Conservation (phyloP, 2,797 vertebrate genomes). For the Halcyon smyrnensis region DNA sequence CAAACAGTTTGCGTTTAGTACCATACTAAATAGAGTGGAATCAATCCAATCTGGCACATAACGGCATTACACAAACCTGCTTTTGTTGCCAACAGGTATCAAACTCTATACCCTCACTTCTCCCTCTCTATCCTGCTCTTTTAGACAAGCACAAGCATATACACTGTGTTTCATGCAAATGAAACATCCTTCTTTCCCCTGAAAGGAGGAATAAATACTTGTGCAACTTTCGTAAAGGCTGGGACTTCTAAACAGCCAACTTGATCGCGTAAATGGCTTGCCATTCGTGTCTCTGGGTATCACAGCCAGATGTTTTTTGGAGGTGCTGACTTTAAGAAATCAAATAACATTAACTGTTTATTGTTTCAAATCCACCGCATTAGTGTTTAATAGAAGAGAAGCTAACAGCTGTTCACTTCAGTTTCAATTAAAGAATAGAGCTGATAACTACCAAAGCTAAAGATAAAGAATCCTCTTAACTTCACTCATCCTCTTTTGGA, state of each 20-base stretch:
- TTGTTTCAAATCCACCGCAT: conserved; percentile 32
- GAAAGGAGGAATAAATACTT: not conserved
- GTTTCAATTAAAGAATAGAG: conserved; percentile 53
- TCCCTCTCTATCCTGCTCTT: not conserved
- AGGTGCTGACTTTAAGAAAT: conserved; percentile 21
- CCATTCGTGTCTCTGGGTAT: not conserved
- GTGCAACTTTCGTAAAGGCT: conserved; percentile 42
- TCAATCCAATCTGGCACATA: conserved; percentile 27
- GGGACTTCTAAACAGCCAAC: not conserved
- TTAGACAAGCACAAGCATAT: not conserved
- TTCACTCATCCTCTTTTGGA: conserved; percentile 55
- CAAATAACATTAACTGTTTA: conserved; percentile 55
- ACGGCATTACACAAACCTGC: not conserved
- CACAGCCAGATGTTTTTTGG: conserved; percentile 55
- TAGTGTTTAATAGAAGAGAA: conserved; percentile 26
- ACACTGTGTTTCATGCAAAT: not conserved
- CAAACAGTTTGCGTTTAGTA: not conserved
- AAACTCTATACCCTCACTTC: not conserved
- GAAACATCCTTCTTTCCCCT: not conserved
- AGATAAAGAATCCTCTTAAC: conserved; percentile 65
- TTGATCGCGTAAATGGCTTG: not conserved
- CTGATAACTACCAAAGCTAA: not conserved
- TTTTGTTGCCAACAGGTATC: conserved; percentile 77
- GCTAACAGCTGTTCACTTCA: conserved; percentile 64
- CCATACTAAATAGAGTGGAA: conserved; percentile 15